Evolutionary conservation across 2,888 invertebrate genomes (phyloP).

Genomic region (Ennomos erosarius): DNA sequence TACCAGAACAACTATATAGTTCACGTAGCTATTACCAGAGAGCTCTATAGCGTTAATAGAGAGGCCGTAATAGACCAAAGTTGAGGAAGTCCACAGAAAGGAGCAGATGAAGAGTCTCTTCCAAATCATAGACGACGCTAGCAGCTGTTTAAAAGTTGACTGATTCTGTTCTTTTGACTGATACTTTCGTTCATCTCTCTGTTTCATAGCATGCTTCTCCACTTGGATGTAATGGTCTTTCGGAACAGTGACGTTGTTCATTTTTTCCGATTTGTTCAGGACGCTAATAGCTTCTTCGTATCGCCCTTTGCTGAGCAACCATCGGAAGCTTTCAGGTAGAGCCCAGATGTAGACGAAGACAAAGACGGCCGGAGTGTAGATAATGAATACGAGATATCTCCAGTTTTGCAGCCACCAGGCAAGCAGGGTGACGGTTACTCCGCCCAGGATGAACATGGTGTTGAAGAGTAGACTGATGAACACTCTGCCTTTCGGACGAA

Average conservation of each 20-base stretch:
- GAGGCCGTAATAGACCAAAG: constrained; percentile 92
- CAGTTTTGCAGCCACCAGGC: constrained; percentile 79
- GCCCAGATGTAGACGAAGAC: constrained; percentile 73
- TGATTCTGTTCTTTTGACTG: constrained; percentile 66
- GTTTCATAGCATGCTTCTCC: constrained; percentile 73
- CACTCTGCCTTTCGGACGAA: constrained; percentile 78
- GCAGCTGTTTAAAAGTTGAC: constrained; percentile 70
- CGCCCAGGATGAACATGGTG: constrained; percentile 80
- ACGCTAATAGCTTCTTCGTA: constrained; percentile 88
- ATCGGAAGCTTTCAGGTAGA: constrained; percentile 75
- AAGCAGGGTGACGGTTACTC: constrained; percentile 72
- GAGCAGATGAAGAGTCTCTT: constrained; percentile 88
- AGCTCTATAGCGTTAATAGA: constrained; percentile 91
- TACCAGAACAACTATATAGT: constrained; percentile 87
- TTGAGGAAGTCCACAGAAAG: constrained; percentile 91
- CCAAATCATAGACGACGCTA: constrained; percentile 82
- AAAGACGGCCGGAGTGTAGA: constrained; percentile 75
- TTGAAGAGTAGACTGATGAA: constrained; percentile 78
- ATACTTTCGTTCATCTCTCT: constrained; percentile 70
- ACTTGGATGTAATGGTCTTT: constrained; percentile 77
- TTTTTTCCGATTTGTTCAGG: constrained; percentile 85
- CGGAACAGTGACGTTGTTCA: constrained; percentile 84
- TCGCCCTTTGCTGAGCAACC: constrained; percentile 86
- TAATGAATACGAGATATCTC: constrained; percentile 75
- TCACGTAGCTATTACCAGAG: constrained; percentile 90